phyloP scores from a whole-genome alignment of 2,888 invertebrate genomes.

The Thera obeliscata region DNA sequence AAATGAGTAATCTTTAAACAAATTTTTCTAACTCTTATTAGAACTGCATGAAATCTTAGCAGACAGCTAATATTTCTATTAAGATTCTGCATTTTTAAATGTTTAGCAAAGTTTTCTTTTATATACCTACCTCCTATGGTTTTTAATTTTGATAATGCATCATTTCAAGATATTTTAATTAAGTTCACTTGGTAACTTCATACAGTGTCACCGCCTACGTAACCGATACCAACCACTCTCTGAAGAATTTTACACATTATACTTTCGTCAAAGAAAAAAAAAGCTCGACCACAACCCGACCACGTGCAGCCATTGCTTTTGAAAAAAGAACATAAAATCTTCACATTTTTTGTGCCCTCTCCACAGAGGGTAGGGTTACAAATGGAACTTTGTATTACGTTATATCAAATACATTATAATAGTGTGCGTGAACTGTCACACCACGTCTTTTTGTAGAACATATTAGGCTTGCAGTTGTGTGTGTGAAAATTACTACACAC shows the following conservation, averaged over 20 bases:
- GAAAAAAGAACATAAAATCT: constrained; percentile 69
- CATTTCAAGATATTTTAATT: background rate
- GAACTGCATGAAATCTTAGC: no score
- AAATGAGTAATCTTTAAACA: background rate
- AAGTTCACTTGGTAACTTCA: background rate
- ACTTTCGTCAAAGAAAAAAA: constrained; percentile 74
- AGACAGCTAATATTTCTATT: no score
- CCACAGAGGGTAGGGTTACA: constrained; percentile 76
- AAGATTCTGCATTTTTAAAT: no score
- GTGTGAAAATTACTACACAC: constrained; percentile 61
- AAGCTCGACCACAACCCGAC: constrained; percentile 76
- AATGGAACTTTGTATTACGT: constrained; percentile 73
- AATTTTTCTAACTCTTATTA: background rate
- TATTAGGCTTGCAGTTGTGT: constrained; percentile 42
- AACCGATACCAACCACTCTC: constrained; percentile 60
- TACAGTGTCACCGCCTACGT: constrained; percentile 44
- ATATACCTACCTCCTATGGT: no score
- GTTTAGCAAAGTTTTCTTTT: no score
- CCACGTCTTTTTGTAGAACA: background rate
- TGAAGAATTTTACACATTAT: constrained; percentile 77
- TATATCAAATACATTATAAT: constrained; percentile 48
- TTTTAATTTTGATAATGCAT: background rate
- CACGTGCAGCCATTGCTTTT: constrained; percentile 76
- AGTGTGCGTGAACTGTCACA: constrained; percentile 32
- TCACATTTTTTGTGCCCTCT: constrained; percentile 71